Percentiles rank a stretch among this genome's conserved stretches.
phyloP scores from a whole-genome alignment of 2,797 vertebrate genomes.

The Cossypha polioptera region DNA sequence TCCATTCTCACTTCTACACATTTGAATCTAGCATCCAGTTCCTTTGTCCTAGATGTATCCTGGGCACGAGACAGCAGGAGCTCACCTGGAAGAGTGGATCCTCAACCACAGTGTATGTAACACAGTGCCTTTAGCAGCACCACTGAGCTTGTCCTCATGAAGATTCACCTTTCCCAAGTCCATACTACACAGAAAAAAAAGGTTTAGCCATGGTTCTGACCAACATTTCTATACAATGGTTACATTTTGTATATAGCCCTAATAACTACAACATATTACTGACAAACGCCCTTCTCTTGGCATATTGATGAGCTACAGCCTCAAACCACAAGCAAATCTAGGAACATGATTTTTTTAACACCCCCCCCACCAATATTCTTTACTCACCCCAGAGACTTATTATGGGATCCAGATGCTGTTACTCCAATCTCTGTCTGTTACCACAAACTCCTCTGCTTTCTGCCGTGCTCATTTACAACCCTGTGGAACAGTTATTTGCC shows the following conservation, averaged over 20 bases:
- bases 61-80: rapidly evolving
- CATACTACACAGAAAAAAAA: background rate
- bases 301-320: background rate
- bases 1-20: background rate
- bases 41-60: background rate
- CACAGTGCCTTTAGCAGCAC: background rate
- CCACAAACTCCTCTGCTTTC: background rate
- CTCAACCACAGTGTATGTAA: background rate
- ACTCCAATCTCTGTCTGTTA: background rate
- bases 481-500: background rate
- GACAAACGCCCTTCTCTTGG: background rate
- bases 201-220: background rate
- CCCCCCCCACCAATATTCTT: background rate
- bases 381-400: background rate
- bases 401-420: background rate
- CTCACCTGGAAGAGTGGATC: background rate
- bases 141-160: background rate
- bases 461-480: background rate
- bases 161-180: background rate
- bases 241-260: background rate
- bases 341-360: background rate
- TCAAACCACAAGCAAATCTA: background rate
- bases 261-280: background rate
- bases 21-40: background rate
- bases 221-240: background rate